A percentile compares a stretch with the other conserved stretches of the same genome.
These are phyloP conservation scores for Melanostigma gelatinosum DNA, from an alignment of 2,113 vertebrate species.

Conservation along the genomic window DNA sequence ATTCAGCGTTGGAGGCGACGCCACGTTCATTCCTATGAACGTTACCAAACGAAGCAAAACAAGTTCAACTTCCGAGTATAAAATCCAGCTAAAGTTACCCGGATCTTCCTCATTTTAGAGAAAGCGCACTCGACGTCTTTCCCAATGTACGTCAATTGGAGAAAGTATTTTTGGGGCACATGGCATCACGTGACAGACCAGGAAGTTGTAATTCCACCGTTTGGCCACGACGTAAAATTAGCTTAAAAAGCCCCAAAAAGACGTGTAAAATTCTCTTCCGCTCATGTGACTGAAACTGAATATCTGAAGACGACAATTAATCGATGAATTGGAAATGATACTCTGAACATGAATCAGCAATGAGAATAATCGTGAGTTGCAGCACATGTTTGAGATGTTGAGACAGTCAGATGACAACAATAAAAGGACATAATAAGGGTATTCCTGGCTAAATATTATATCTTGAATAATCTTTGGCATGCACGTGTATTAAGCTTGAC, in stretches of 20 bases:
- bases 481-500: conserved; percentile 53
- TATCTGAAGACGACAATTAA: neutral
- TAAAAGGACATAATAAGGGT: conserved; percentile 9
- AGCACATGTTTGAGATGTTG: conserved; percentile 4
- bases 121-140: neutral
- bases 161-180: no score
- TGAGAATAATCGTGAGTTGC: neutral
- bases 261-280: neutral
- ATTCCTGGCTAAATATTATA: conserved; percentile 38
- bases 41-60: neutral
- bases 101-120: no score
- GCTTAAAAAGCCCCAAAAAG: neutral
- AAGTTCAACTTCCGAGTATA: neutral
- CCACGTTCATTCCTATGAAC: neutral
- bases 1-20: neutral
- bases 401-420: conserved; percentile 27
- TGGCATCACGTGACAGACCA: neutral
- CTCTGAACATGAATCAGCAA: neutral
- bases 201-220: no score
- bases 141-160: neutral
- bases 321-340: neutral
- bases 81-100: no score
- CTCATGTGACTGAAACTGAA: neutral
- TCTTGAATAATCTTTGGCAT: conserved; percentile 59
- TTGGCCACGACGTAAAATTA: no score